phyloP scores from a whole-genome alignment of 2,797 vertebrate species.

The Acanthornis magna region DNA sequence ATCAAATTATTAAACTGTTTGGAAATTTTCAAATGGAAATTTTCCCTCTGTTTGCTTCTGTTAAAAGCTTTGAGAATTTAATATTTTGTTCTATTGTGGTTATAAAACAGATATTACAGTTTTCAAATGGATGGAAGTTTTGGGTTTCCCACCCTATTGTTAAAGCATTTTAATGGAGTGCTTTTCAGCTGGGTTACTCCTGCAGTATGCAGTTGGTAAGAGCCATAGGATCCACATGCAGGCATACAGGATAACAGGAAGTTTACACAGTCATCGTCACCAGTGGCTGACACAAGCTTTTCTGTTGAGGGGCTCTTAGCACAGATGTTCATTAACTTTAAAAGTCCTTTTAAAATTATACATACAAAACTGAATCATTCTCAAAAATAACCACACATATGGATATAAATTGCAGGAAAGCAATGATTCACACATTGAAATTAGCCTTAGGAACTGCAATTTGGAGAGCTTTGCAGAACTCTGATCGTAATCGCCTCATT shows the following conservation, averaged over 20 bases:
- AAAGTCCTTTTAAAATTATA: slow-evolving; percentile 58
- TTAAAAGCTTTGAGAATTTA: not conserved
- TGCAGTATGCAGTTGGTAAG: not conserved
- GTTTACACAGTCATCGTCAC: slow-evolving; percentile 31
- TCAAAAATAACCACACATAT: slow-evolving; percentile 63
- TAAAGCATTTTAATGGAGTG: not conserved
- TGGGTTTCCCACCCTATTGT: not conserved
- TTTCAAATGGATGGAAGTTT: not conserved
- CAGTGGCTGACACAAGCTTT: slow-evolving; percentile 57
- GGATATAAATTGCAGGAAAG: slow-evolving; percentile 66
- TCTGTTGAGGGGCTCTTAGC: slow-evolving; percentile 49
- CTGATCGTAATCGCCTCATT: slow-evolving; percentile 16
- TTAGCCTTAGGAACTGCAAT: slow-evolving; percentile 44
- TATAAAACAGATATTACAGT: not conserved
- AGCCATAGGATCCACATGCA: not conserved
- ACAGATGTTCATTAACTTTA: slow-evolving; percentile 66
- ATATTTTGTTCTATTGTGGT: not conserved
- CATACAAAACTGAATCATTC: slow-evolving; percentile 65
- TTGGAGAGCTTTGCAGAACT: slow-evolving; percentile 44
- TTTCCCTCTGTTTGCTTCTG: not conserved
- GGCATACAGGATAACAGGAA: slow-evolving; percentile 4
- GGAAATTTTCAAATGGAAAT: not conserved
- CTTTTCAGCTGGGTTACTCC: not conserved
- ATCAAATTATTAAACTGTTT: not conserved
- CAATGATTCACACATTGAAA: slow-evolving; percentile 64